Percentiles rank a stretch among this genome's conserved stretches.
Conservation (phyloP, 2,888 invertebrate genomes). For the Noctua pronuba region DNA sequence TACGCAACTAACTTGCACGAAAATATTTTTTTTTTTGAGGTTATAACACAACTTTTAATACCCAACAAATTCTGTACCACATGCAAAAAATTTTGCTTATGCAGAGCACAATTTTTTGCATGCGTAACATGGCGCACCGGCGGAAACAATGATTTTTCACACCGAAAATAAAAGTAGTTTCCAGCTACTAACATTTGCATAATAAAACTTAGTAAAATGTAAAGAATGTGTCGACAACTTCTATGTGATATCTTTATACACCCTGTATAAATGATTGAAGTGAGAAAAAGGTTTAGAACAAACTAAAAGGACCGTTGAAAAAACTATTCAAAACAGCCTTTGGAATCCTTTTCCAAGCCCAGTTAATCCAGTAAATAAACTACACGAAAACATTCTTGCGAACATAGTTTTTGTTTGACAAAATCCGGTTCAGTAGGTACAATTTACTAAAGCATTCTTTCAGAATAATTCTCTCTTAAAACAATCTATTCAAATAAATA, state of each 20-base stretch:
- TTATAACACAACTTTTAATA: background rate
- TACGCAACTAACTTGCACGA: too few relatives aligned
- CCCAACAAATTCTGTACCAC: background rate
- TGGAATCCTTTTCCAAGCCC: slow-evolving; percentile 38
- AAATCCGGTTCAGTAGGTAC: slow-evolving; percentile 31
- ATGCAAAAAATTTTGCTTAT: background rate
- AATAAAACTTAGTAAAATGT: background rate
- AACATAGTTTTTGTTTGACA: slow-evolving; percentile 55
- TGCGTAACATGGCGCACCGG: background rate
- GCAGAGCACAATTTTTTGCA: background rate
- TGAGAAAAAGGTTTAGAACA: slow-evolving; percentile 4
- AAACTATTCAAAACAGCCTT: slow-evolving; percentile 32
- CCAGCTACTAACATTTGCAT: background rate
- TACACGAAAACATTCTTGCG: slow-evolving; percentile 43
- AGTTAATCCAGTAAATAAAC: slow-evolving; percentile 50
- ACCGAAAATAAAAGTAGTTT: background rate
- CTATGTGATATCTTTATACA: background rate
- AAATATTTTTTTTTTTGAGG: background rate
- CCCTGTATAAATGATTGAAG: background rate
- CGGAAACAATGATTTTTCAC: background rate
- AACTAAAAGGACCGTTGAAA: slow-evolving; percentile 26
- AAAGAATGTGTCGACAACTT: background rate
- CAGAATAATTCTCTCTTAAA: slow-evolving; percentile 50
- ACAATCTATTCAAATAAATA: background rate
- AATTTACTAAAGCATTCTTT: slow-evolving; percentile 60